These are phyloP conservation scores for Watersipora subatra DNA, from an alignment of 1,140 invertebrate genomes.

Conservation along the genomic window DNA sequence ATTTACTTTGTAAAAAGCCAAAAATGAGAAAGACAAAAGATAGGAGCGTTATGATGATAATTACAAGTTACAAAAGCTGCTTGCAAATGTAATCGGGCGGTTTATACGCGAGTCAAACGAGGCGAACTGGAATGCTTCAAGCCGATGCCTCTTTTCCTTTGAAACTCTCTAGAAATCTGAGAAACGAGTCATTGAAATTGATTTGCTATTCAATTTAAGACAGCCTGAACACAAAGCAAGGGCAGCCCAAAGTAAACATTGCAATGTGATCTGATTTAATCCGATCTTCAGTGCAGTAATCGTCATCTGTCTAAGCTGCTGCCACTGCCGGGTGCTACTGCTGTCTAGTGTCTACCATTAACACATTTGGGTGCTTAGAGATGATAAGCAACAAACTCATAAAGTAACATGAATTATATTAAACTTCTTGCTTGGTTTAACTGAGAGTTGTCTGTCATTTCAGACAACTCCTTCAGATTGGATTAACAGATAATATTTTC, in stretches of 20 bases:
- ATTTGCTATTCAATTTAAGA: neutral
- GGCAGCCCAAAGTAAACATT: neutral
- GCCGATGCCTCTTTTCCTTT: neutral
- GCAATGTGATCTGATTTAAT: neutral
- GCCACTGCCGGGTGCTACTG: neutral
- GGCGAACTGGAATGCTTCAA: neutral
- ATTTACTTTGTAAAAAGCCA: neutral
- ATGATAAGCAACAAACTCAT: too few species aligned
- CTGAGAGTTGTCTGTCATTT: neutral
- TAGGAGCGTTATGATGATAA: too few species aligned
- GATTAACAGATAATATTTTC: too few species aligned
- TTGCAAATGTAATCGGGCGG: neutral
- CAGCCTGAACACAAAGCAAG: neutral
- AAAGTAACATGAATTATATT: neutral
- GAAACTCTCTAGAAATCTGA: neutral
- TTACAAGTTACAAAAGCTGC: neutral
- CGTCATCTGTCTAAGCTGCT: too few species aligned
- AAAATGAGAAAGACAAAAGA: too few species aligned
- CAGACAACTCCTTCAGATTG: neutral
- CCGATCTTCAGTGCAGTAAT: neutral
- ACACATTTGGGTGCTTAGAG: neutral
- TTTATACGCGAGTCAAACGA: too few species aligned
- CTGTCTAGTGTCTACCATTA: neutral
- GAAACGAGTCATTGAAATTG: neutral
- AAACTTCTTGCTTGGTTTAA: neutral